These are phyloP conservation scores for Blennius ocellaris DNA, from an alignment of 2,113 vertebrate species.

Conservation along the genomic window DNA sequence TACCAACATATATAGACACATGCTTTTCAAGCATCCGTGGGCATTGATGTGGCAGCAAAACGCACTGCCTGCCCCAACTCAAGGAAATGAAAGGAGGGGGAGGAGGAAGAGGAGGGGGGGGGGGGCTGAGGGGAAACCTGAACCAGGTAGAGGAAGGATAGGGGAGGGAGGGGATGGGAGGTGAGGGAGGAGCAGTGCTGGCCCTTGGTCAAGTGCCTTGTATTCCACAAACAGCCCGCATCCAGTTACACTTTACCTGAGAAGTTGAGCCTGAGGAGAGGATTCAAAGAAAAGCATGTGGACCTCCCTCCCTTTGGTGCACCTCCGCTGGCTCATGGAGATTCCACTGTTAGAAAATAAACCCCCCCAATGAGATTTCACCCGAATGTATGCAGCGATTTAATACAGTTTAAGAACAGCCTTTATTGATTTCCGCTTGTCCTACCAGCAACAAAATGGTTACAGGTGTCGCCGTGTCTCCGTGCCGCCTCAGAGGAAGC, in stretches of 20 bases:
- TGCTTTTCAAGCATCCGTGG: slow-evolving; percentile 51
- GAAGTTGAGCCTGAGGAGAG: slow-evolving; percentile 81
- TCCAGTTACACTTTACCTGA: slow-evolving; percentile 88
- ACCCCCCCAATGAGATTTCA: slow-evolving; percentile 27
- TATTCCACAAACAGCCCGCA: slow-evolving; percentile 88
- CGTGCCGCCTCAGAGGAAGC: neutral
- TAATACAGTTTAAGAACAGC: slow-evolving; percentile 31
- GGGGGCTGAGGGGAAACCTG: slow-evolving; percentile 68
- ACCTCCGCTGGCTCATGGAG: slow-evolving; percentile 54
- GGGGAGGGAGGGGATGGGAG: slow-evolving; percentile 69
- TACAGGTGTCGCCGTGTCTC: slow-evolving; percentile 20
- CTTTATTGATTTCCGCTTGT: neutral
- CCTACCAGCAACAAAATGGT: slow-evolving; percentile 16
- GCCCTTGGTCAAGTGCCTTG: slow-evolving; percentile 94
- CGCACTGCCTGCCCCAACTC: slow-evolving; percentile 55
- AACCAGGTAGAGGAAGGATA: slow-evolving; percentile 66
- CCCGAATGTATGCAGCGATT: slow-evolving; percentile 21
- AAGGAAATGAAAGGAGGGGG: slow-evolving; percentile 34
- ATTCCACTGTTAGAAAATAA: slow-evolving; percentile 53
- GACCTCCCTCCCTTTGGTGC: slow-evolving; percentile 70
- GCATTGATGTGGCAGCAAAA: slow-evolving; percentile 40
- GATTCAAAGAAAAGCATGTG: slow-evolving; percentile 79
- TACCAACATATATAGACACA: slow-evolving; percentile 54
- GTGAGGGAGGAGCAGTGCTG: slow-evolving; percentile 87
- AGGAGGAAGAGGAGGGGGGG: neutral